A percentile compares a stretch with the other conserved stretches of the same genome.
Conservation (phyloP, 1,140 invertebrate genomes). For the Zaprionus ghesquierei region DNA sequence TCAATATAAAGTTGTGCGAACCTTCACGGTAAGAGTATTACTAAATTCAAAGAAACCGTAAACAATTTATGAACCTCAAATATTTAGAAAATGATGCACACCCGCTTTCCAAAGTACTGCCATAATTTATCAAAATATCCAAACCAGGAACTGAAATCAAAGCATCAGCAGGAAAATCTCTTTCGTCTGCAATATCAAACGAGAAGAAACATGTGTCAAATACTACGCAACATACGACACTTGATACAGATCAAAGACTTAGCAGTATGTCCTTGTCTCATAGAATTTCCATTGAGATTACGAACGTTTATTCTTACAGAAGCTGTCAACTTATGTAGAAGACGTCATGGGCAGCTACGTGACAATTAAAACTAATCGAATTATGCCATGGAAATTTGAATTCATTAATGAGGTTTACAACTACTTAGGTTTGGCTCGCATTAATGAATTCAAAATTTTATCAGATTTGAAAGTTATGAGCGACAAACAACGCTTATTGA, state of each 20-base stretch:
- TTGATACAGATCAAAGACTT: slow-evolving; percentile 26
- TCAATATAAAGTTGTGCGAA: slow-evolving; percentile 46
- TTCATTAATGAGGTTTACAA: slow-evolving; percentile 79
- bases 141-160: slow-evolving; percentile 18
- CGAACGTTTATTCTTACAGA: slow-evolving; percentile 23
- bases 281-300: not conserved
- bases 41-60: not conserved
- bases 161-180: slow-evolving; percentile 52
- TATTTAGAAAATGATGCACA: slow-evolving; percentile 78
- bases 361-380: slow-evolving; percentile 62
- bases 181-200: slow-evolving; percentile 73
- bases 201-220: slow-evolving; percentile 66
- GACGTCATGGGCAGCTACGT: slow-evolving; percentile 73
- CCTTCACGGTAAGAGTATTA: slow-evolving; percentile 32
- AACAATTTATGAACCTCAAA: not conserved
- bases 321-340: slow-evolving; percentile 56
- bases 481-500: slow-evolving; percentile 31
- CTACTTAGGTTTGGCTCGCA: slow-evolving; percentile 66
- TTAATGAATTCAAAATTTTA: slow-evolving; percentile 62
- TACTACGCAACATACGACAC: slow-evolving; percentile 52
- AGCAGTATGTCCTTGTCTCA: not conserved
- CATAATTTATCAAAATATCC: slow-evolving; percentile 38
- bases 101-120: slow-evolving; percentile 62
- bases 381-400: slow-evolving; percentile 82
- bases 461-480: slow-evolving; percentile 28